Percentiles rank a stretch among this genome's conserved stretches.
These are phyloP conservation scores for Brachionus rotundiformis DNA, from an alignment of 1,140 invertebrate species.

Conservation along the genomic window DNA sequence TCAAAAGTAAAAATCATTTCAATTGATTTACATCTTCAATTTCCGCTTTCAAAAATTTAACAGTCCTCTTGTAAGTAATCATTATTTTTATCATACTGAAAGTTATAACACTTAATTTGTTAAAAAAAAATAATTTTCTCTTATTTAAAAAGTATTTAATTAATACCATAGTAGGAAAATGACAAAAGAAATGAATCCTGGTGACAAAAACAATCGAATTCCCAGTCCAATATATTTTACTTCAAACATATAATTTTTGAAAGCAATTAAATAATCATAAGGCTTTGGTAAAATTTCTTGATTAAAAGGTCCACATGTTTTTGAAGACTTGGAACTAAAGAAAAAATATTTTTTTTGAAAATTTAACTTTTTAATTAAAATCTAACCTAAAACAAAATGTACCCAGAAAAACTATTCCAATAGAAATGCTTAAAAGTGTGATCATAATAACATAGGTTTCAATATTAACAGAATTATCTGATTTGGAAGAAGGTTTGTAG, in stretches of 20 bases:
- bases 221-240: not conserved
- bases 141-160: not conserved
- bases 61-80: not conserved
- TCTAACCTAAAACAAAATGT: not conserved
- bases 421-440: not conserved
- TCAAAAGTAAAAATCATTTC: too few species aligned
- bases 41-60: not conserved
- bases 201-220: not conserved
- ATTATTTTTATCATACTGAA: not conserved
- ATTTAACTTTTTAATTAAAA: not conserved
- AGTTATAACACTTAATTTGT: constrained; percentile 2
- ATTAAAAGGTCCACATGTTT: constrained; percentile 32
- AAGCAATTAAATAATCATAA: constrained; percentile 25
- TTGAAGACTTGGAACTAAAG: not conserved
- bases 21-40: not conserved
- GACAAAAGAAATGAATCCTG: constrained; percentile 14
- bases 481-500: not conserved
- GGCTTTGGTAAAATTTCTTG: not conserved
- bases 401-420: not conserved
- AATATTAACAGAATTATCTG: not conserved
- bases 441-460: not conserved
- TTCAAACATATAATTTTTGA: not conserved
- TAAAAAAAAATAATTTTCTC: not conserved
- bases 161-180: not conserved
- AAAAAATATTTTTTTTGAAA: not conserved